A percentile compares a stretch with the other conserved stretches of the same genome.
phyloP scores from a whole-genome alignment of 2,113 vertebrate species.

The Macrotis lagotis region DNA sequence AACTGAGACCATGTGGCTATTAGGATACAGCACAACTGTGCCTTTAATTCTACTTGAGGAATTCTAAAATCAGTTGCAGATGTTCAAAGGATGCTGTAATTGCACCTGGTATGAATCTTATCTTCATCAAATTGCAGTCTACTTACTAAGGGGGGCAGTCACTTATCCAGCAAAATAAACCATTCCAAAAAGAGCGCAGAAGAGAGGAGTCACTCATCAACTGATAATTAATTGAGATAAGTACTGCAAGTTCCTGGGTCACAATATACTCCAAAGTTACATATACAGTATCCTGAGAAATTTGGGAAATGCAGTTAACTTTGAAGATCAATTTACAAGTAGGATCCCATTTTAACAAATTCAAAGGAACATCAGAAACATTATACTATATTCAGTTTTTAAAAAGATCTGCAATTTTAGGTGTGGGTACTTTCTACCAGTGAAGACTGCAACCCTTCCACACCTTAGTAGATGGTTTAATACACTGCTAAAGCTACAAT shows the following conservation, averaged over 20 bases:
- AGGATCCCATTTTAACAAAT: constrained; percentile 65
- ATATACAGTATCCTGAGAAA: constrained; percentile 33
- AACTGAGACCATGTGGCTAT: neutral
- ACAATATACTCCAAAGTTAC: constrained; percentile 26
- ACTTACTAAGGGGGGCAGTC: constrained; percentile 13
- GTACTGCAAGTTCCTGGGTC: neutral
- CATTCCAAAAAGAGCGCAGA: neutral
- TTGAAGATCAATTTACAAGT: constrained; percentile 11
- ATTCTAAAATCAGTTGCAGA: constrained; percentile 11
- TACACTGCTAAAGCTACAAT: neutral
- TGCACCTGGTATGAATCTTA: constrained; percentile 11
- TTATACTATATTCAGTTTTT: neutral
- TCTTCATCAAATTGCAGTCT: constrained; percentile 26
- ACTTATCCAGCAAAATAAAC: constrained; percentile 25
- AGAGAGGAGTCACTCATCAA: constrained; percentile 9
- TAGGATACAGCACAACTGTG: constrained; percentile 1
- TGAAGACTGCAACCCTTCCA: neutral
- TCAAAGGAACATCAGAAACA: constrained; percentile 39
- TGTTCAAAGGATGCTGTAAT: constrained; percentile 11
- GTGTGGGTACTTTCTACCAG: neutral
- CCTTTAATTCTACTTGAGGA: neutral
- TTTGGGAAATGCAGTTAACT: neutral
- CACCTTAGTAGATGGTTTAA: neutral
- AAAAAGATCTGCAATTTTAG: neutral
- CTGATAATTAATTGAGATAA: constrained; percentile 13